Evolutionary conservation across 2,888 invertebrate genomes (phyloP).

Genomic region (Drymonia ruficornis): DNA sequence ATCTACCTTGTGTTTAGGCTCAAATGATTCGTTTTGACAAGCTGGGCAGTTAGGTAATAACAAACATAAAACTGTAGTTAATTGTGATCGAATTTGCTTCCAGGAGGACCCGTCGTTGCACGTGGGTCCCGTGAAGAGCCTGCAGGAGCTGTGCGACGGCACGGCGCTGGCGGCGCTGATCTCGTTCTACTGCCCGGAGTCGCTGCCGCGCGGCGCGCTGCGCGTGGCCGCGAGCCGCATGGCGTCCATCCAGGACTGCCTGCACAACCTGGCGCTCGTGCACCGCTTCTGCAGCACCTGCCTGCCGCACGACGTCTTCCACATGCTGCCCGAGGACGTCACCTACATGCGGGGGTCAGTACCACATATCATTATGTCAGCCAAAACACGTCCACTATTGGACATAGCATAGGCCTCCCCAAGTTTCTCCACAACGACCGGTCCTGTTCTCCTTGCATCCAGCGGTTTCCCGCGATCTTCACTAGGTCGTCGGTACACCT

Average conservation of each 20-base stretch:
- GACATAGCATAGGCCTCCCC: too few species aligned
- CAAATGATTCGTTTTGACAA: too few species aligned
- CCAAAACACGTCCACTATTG: too few species aligned
- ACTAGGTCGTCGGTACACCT: too few species aligned
- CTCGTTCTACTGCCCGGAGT: constrained; percentile 92
- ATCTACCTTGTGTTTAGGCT: too few species aligned
- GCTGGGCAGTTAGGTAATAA: too few species aligned
- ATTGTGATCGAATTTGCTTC: too few species aligned
- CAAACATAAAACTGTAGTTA: too few species aligned
- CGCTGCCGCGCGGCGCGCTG: constrained; percentile 81
- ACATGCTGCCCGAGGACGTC: constrained; percentile 97
- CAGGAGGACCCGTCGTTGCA: constrained; percentile 85
- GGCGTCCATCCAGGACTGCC: constrained; percentile 93
- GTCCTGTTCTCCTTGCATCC: too few species aligned
- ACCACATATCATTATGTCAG: neutral
- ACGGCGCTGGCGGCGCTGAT: constrained; percentile 94
- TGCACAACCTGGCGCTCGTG: constrained; percentile 95
- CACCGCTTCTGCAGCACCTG: constrained; percentile 93
- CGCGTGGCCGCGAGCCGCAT: constrained; percentile 84
- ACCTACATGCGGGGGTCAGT: constrained; percentile 95
- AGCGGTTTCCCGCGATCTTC: too few species aligned
- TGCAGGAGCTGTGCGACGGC: constrained; percentile 96
- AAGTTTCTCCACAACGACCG: too few species aligned
- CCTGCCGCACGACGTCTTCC: constrained; percentile 95
- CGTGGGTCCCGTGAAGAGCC: constrained; percentile 90